Evolutionary conservation across 2,888 invertebrate species (phyloP).

Genomic region (Prionchulus punctatus): DNA sequence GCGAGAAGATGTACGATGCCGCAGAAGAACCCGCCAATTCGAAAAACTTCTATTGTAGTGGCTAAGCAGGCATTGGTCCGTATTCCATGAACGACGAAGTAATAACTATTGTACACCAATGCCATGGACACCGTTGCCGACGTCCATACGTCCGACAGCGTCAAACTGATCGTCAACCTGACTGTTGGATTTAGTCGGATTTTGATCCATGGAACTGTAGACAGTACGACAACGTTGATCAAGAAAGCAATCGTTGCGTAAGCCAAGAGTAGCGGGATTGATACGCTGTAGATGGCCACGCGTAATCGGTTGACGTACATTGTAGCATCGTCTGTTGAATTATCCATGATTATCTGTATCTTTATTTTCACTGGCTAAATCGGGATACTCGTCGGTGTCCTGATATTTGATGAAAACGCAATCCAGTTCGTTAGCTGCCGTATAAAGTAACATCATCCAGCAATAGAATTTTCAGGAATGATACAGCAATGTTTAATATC

Average conservation of each 20-base stretch:
- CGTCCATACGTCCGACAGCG: slow-evolving; percentile 45
- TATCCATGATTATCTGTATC: too few species aligned
- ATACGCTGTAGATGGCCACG: not conserved
- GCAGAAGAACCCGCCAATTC: slow-evolving; percentile 46
- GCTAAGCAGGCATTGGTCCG: slow-evolving; percentile 19
- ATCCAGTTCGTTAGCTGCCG: too few species aligned
- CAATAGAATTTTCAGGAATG: too few species aligned
- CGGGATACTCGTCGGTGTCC: too few species aligned
- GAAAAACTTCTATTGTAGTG: slow-evolving; percentile 18
- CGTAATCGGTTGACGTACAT: too few species aligned
- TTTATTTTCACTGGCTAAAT: too few species aligned
- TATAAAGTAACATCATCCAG: too few species aligned
- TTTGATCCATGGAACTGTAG: not conserved
- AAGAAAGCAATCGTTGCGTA: not conserved
- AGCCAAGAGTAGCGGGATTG: not conserved
- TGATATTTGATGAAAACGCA: too few species aligned
- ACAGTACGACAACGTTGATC: not conserved
- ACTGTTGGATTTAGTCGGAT: not conserved
- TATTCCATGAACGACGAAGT: slow-evolving; percentile 14
- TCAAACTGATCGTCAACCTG: slow-evolving; percentile 32
- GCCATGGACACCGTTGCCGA: slow-evolving; percentile 42
- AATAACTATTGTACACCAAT: slow-evolving; percentile 39
- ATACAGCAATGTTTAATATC: too few species aligned
- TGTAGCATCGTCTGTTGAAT: too few species aligned
- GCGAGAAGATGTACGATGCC: slow-evolving; percentile 48